A percentile compares a stretch with the other conserved stretches of the same genome.
Evolutionary conservation across 2,888 invertebrate species (phyloP).

Genomic region (Perizoma flavofasciatum): DNA sequence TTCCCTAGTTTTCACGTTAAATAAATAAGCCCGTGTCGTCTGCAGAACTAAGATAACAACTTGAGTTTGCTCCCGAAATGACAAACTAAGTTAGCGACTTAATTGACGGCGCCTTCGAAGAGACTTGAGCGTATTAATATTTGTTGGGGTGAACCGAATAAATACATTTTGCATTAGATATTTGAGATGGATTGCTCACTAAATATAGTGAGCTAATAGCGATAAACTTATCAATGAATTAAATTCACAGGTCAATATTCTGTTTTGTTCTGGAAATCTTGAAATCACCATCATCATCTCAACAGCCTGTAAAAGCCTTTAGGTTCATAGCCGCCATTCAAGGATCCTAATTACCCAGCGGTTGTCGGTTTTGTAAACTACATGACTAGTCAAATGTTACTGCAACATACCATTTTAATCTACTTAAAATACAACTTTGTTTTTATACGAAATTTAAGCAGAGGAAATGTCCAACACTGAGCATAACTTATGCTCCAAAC

Average conservation of each 20-base stretch:
- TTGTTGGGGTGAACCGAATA: conserved; percentile 37
- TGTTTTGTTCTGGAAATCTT: too few species aligned
- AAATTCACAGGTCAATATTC: too few species aligned
- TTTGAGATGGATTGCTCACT: conserved; percentile 13
- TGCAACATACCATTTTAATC: too few species aligned
- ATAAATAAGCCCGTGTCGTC: conserved; percentile 62
- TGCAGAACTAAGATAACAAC: conserved; percentile 73
- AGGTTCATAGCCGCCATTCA: too few species aligned
- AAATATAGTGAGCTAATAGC: not conserved
- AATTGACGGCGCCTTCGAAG: conserved; percentile 51
- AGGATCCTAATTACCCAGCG: too few species aligned
- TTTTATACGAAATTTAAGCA: conserved; percentile 10
- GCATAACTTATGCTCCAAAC: conserved; percentile 8
- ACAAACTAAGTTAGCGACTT: conserved; percentile 60
- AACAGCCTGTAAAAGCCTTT: too few species aligned
- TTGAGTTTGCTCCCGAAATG: conserved; percentile 49
- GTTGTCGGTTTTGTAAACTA: too few species aligned
- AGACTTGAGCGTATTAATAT: conserved; percentile 40
- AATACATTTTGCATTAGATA: conserved; percentile 30
- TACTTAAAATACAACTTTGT: conserved; percentile 2
- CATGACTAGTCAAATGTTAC: too few species aligned
- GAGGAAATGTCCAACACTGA: conserved; percentile 10
- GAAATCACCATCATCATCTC: too few species aligned
- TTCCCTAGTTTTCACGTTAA: conserved; percentile 54
- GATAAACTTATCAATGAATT: too few species aligned